A percentile compares a stretch with the other conserved stretches of the same genome.
These are phyloP conservation scores for Synanthedon tipuliformis DNA, from an alignment of 2,888 invertebrate species.

Conservation along the genomic window DNA sequence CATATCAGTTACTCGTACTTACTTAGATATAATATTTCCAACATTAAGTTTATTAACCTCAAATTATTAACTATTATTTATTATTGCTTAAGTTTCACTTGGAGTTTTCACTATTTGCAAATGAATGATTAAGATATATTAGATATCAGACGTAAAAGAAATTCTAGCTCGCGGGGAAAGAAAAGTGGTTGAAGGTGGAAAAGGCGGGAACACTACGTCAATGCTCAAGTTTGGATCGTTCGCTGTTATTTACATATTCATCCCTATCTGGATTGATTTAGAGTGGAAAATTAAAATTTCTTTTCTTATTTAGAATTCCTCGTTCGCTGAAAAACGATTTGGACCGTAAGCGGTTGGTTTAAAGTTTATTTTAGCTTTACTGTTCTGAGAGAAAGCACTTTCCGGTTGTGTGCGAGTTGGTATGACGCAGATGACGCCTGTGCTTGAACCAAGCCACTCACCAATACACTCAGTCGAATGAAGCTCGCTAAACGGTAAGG, in stretches of 20 bases:
- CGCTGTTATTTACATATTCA: slow-evolving; percentile 18
- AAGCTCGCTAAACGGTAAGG: slow-evolving; percentile 38
- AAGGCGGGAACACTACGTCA: slow-evolving; percentile 48
- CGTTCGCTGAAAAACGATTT: slow-evolving; percentile 6
- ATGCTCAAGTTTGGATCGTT: slow-evolving; percentile 13
- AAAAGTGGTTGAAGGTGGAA: slow-evolving; percentile 41
- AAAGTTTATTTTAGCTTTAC: slow-evolving; percentile 29
- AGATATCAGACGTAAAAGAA: slow-evolving; percentile 43
- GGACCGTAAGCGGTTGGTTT: slow-evolving; percentile 14
- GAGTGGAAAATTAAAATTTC: slow-evolving; percentile 28
- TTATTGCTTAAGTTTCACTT: slow-evolving; percentile 30
- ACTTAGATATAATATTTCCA: no score
- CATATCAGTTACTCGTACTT: no score
- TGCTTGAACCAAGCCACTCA: slow-evolving; percentile 23
- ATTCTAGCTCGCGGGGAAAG: slow-evolving; percentile 37
- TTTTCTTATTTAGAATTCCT: slow-evolving; percentile 4
- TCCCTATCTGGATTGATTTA: slow-evolving; percentile 20
- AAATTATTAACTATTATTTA: slow-evolving; percentile 7
- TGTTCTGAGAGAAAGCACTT: slow-evolving; percentile 61
- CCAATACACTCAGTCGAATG: slow-evolving; percentile 35
- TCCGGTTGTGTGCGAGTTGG: slow-evolving; percentile 50
- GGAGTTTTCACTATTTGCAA: slow-evolving; percentile 24
- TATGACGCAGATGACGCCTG: slow-evolving; percentile 62
- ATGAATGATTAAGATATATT: slow-evolving; percentile 4
- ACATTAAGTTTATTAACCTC: slow-evolving; percentile 13